Evolutionary conservation across 2,797 vertebrate genomes (phyloP).

Genomic region (Limnodromus scolopaceus): DNA sequence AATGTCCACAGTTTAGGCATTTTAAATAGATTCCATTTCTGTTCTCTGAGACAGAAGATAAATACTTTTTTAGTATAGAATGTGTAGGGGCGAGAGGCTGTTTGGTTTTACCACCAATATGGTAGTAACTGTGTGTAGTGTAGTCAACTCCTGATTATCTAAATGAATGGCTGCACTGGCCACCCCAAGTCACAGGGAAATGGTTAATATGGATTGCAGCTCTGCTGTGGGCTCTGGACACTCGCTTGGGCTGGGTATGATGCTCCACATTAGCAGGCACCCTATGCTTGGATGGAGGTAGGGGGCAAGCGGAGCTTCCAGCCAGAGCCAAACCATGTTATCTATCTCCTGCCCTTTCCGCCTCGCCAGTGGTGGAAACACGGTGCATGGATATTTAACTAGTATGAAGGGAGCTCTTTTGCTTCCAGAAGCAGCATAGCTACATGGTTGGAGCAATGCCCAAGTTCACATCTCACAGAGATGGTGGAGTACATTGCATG

Average conservation of each 20-base stretch:
- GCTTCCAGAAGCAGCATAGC: not conserved
- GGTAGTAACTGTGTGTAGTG: rapidly evolving
- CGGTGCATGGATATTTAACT: rapidly evolving
- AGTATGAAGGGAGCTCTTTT: not conserved
- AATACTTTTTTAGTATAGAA: not conserved
- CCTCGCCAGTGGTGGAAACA: not conserved
- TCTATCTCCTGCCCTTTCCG: not conserved
- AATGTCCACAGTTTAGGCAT: not conserved
- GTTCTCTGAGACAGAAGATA: not conserved
- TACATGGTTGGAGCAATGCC: not conserved
- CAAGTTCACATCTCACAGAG: rapidly evolving
- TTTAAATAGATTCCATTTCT: not conserved
- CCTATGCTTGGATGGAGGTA: rapidly evolving
- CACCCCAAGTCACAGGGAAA: not conserved
- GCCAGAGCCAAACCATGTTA: not conserved
- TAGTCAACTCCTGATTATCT: not conserved
- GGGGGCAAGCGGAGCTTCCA: not conserved
- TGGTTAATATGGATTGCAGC: not conserved
- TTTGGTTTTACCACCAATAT: not conserved
- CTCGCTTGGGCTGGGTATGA: rapidly evolving
- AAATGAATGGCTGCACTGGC: not conserved
- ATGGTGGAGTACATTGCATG: not conserved
- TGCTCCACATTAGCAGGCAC: not conserved
- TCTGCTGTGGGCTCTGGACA: not conserved
- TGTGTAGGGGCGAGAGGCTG: not conserved